Evolutionary conservation across 2,888 invertebrate genomes (phyloP).

Genomic region (Mesopsocus fuscifrons): DNA sequence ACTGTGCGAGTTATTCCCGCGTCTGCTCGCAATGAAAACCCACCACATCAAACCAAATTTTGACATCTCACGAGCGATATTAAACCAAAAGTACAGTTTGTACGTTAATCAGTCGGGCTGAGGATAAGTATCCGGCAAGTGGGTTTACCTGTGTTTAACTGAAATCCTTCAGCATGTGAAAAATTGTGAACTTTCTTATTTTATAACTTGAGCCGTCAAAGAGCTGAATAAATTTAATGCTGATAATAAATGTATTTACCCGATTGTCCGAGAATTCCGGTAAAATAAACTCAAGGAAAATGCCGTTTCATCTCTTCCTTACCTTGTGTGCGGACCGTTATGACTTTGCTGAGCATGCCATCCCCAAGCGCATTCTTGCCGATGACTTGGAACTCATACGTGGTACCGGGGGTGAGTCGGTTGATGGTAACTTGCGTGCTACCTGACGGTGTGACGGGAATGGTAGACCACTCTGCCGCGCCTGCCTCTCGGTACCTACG

Average conservation of each 20-base stretch:
- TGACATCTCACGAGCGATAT: conserved; percentile 9
- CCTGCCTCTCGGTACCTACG: conserved; percentile 70
- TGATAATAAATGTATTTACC: too few species aligned
- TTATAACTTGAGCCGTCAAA: too few species aligned
- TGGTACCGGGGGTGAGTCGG: conserved; percentile 71
- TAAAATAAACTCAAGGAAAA: too few species aligned
- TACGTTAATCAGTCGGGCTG: too few species aligned
- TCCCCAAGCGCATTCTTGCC: conserved; percentile 89
- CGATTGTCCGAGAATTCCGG: too few species aligned
- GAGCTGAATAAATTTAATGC: too few species aligned
- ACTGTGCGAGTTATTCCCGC: conserved; percentile 39
- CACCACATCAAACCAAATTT: conserved; percentile 15
- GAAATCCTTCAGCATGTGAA: too few species aligned
- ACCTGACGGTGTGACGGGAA: conserved; percentile 82
- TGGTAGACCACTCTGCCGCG: conserved; percentile 78
- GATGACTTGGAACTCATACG: conserved; percentile 91
- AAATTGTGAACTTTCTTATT: too few species aligned
- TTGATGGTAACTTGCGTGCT: conserved; percentile 81
- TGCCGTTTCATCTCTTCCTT: too few species aligned
- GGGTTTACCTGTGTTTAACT: too few species aligned
- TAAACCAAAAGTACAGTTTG: too few species aligned
- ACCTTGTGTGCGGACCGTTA: conserved; percentile 80
- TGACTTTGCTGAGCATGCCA: conserved; percentile 87
- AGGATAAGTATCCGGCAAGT: too few species aligned
- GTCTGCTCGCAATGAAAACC: conserved; percentile 24